These are phyloP conservation scores for Lindbergichthys nudifrons DNA, from an alignment of 2,797 vertebrate genomes.

Conservation along the genomic window DNA sequence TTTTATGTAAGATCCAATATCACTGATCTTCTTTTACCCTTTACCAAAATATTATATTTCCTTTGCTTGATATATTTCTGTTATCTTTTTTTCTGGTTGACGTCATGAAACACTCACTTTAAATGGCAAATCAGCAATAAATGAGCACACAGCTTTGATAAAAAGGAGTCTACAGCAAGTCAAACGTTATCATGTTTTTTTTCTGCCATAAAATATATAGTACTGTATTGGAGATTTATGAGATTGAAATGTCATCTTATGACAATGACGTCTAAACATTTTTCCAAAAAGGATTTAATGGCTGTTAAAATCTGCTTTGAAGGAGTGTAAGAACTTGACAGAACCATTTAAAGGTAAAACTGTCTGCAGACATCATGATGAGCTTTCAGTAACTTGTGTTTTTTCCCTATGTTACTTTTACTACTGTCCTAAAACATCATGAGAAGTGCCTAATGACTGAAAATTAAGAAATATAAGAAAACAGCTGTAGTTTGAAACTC, in stretches of 20 bases:
- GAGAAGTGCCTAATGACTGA: conserved; percentile 38
- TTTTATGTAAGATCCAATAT: not conserved
- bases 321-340: conserved; percentile 1
- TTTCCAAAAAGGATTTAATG: conserved; percentile 1
- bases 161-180: not conserved
- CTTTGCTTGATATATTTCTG: conserved; percentile 1
- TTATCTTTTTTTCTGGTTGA: conserved; percentile 11
- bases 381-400: conserved; percentile 18
- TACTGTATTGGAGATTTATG: not conserved
- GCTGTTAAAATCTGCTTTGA: not conserved
- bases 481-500: conserved; percentile 48
- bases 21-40: not conserved
- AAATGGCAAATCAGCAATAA: conserved; percentile 26
- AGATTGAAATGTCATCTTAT: not conserved
- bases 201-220: not conserved
- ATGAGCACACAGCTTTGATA: not conserved
- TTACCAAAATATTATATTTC: conserved; percentile 17
- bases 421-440: conserved; percentile 39
- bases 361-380: conserved; percentile 13
- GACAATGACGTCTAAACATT: not conserved
- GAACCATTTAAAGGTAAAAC: not conserved
- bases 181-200: not conserved
- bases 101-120: conserved; percentile 18
- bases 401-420: not conserved
- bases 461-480: conserved; percentile 44